phyloP scores from a whole-genome alignment of 2,797 vertebrate genomes.

The Sebastes iracundus region DNA sequence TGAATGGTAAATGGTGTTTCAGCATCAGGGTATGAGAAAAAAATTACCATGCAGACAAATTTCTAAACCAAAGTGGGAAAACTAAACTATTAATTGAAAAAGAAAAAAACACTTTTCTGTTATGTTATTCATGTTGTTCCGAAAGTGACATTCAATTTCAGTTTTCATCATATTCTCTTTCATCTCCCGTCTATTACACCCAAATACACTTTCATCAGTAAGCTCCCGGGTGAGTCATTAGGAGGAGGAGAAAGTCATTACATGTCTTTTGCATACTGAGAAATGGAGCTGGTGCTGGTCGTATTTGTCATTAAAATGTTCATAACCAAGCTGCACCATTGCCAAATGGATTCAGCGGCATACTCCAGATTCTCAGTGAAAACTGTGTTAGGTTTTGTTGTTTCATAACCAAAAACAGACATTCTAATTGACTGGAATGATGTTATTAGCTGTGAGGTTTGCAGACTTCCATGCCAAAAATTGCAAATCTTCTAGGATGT shows the following conservation, averaged over 20 bases:
- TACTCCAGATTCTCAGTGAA: constrained; percentile 20
- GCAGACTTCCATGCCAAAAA: neutral
- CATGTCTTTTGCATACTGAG: constrained; percentile 65
- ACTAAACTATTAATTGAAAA: constrained; percentile 5
- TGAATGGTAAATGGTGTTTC: neutral
- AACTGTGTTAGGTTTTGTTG: constrained; percentile 21
- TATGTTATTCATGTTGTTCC: constrained; percentile 25
- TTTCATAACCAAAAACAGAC: constrained; percentile 21
- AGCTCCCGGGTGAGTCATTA: constrained; percentile 72
- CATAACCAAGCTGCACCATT: constrained; percentile 47
- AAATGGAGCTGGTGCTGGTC: constrained; percentile 57
- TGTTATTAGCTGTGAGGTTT: neutral
- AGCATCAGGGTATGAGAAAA: neutral
- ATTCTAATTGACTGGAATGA: constrained; percentile 15
- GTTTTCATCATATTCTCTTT: constrained; percentile 44
- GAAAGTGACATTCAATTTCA: constrained; percentile 54
- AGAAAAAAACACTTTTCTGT: neutral
- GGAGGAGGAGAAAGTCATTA: constrained; percentile 68
- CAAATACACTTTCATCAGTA: constrained; percentile 68
- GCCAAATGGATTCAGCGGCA: constrained; percentile 49
- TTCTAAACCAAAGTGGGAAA: constrained; percentile 1
- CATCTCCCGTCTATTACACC: constrained; percentile 57
- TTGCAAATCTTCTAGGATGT: neutral
- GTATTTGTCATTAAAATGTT: constrained; percentile 69
- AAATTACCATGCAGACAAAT: neutral